Evolutionary conservation across 2,113 vertebrate genomes (phyloP), one percentile per base, ranked within the genome.

Genomic region (Odontesthes bonariensis): DNA sequence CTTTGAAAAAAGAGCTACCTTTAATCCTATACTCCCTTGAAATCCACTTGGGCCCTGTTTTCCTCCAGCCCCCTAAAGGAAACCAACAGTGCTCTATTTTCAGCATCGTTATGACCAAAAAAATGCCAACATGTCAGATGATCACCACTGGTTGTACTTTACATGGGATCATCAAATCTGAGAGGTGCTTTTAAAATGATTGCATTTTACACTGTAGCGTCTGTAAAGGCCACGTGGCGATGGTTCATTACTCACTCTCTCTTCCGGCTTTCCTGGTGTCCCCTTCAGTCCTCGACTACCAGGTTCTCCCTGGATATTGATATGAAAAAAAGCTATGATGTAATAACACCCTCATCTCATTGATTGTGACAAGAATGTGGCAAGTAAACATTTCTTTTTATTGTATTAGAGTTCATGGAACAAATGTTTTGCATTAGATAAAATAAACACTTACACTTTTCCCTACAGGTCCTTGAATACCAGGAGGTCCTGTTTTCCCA

Each of bases 391-490:
- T 10, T 27, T 38, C 35, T 38, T 5, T 46, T 17, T 46, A 16
- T 16, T 19, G 16, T 16, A 44, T 44, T 4, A 44, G 16, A 14
- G 1, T 16, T 44, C 40, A 54, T 4, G 38, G 27, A 65, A 57
- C 19, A 35, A 56, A 52, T 65, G 1, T 16, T 1, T 51, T 7
- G 32, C 22, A 0, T 14, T 52, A 35, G 19, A 65, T n/a, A 49
- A n/a, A 49, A 49, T 8, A 23, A 35, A 46, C 23, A 89, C 94
- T 92, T 66, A 95, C 94, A 76, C 27, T 91, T 32, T 57, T 81
- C 8, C 94, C 94, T 5, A 95, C 87, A 31, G 75, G 85, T 47
- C 94, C 94, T 86, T 95, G 94, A 14, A 65, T 47, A 40, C 93
- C 94, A 44, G 82, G 38, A 65, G 65, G 27, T 19, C 94, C 94